Percentiles rank a stretch among this genome's conserved stretches.
These are phyloP conservation scores for Tokudaia tokunoshimensis DNA, from an alignment of 2,797 vertebrate genomes.

Conservation along the genomic window DNA sequence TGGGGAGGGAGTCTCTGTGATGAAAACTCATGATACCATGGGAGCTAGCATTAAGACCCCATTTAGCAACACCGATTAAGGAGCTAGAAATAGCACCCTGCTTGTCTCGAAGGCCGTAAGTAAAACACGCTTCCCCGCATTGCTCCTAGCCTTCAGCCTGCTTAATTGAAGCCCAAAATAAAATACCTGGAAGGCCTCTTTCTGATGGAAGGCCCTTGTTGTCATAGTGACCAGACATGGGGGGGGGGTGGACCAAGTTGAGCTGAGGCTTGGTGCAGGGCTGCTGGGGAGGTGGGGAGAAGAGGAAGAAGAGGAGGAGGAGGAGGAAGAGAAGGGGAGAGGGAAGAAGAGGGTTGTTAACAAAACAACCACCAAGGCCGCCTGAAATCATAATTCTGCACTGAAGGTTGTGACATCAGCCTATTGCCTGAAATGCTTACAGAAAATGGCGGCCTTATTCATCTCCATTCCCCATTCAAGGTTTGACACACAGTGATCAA, in stretches of 20 bases:
- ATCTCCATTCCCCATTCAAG: background rate
- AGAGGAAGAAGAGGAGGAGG: background rate
- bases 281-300: background rate
- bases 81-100: slow-evolving; percentile 82
- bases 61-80: slow-evolving; percentile 80
- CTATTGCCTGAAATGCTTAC: background rate
- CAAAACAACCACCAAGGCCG: background rate
- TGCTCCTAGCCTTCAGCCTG: slow-evolving; percentile 42
- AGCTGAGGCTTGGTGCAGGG: background rate
- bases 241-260: background rate
- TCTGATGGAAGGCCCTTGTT: slow-evolving; percentile 65
- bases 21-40: slow-evolving; percentile 28
- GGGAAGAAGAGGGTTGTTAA: too few relatives aligned
- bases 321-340: background rate
- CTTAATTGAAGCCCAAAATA: slow-evolving; percentile 80
- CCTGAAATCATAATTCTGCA: background rate
- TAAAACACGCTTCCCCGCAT: slow-evolving; percentile 71
- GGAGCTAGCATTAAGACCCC: slow-evolving; percentile 72
- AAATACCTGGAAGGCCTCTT: slow-evolving; percentile 74
- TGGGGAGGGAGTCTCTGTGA: background rate
- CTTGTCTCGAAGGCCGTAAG: slow-evolving; percentile 73
- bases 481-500: background rate
- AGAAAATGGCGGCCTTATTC: background rate
- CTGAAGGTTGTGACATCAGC: background rate
- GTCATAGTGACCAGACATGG: slow-evolving; percentile 72